Percentiles rank a stretch among this genome's conserved stretches.
phyloP scores from a whole-genome alignment of 2,797 vertebrate species.

The Petrocephalus schoutedeni region DNA sequence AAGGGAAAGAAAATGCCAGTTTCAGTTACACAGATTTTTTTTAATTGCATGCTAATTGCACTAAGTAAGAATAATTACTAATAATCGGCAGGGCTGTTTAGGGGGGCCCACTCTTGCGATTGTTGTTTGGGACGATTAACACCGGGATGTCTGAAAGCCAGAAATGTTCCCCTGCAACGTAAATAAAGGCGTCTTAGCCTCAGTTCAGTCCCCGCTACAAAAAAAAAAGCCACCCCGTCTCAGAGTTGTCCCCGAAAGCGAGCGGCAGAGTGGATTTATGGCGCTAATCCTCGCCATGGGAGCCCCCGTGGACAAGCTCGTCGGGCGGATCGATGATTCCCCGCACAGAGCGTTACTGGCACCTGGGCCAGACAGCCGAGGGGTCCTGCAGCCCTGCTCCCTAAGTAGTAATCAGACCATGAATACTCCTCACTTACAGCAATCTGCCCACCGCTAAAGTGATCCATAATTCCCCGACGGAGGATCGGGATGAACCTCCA shows the following conservation, averaged over 20 bases:
- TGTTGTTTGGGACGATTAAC: background rate
- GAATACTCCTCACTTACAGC: constrained; percentile 23
- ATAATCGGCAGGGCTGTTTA: background rate
- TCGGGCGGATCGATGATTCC: constrained; percentile 61
- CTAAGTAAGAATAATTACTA: background rate
- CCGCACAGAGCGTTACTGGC: constrained; percentile 36
- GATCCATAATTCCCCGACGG: constrained; percentile 29
- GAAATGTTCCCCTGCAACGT: background rate
- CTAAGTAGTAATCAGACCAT: constrained; percentile 22
- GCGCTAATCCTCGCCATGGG: constrained; percentile 55
- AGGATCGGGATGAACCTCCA: constrained; percentile 31
- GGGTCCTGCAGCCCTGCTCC: constrained; percentile 44
- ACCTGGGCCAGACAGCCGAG: constrained; percentile 48
- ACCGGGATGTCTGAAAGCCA: background rate
- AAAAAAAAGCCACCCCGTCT: constrained; percentile 22
- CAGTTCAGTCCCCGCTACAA: background rate
- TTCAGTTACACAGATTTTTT: background rate
- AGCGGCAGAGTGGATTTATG: constrained; percentile 59
- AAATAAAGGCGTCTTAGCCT: background rate
- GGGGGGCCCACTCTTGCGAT: background rate
- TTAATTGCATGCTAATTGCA: background rate
- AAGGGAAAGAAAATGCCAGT: background rate
- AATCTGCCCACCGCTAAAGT: constrained; percentile 28
- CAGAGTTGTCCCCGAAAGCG: constrained; percentile 54
- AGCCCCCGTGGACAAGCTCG: constrained; percentile 58